A percentile compares a stretch with the other conserved stretches of the same genome.
Evolutionary conservation across 2,888 invertebrate genomes (phyloP).

Genomic region (Ypsolopha sequella): DNA sequence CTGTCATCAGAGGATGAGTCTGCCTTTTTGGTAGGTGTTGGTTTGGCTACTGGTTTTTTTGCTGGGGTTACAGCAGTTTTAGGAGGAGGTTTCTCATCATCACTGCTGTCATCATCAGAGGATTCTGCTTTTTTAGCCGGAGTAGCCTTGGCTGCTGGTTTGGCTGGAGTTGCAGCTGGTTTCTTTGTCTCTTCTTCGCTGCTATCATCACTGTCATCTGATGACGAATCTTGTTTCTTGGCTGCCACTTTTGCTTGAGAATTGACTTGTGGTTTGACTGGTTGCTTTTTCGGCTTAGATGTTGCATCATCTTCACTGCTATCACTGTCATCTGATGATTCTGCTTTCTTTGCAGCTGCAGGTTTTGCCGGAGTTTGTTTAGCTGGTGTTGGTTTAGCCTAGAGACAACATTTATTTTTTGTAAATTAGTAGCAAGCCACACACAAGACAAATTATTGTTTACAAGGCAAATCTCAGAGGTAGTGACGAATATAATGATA

Average conservation of each 20-base stretch:
- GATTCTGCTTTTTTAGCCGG: constrained; percentile 26
- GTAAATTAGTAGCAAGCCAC: background rate
- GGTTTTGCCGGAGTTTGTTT: constrained; percentile 15
- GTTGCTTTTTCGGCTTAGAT: constrained; percentile 12
- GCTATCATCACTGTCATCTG: constrained; percentile 24
- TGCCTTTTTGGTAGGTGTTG: constrained; percentile 19
- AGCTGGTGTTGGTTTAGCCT: background rate
- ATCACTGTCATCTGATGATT: constrained; percentile 38
- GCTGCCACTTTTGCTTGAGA: constrained; percentile 17
- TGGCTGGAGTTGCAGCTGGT: constrained; percentile 17
- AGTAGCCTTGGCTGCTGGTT: constrained; percentile 18
- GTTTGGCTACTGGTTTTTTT: constrained; percentile 13
- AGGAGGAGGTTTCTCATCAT: constrained; percentile 4
- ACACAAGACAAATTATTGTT: background rate
- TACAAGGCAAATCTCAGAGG: constrained; percentile 5
- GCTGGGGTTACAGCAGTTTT: constrained; percentile 11
- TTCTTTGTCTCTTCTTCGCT: constrained; percentile 14
- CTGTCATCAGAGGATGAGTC: constrained; percentile 22
- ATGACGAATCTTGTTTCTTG: constrained; percentile 29
- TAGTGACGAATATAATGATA: constrained; percentile 8
- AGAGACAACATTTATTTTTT: background rate
- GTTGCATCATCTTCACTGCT: constrained; percentile 40
- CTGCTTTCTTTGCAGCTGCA: constrained; percentile 31
- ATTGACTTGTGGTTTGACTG: constrained; percentile 9
- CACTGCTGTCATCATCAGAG: constrained; percentile 30